A percentile compares a stretch with the other conserved stretches of the same genome.
Conservation (phyloP, 2,797 vertebrate genomes). For the Fistularia commersonii region DNA sequence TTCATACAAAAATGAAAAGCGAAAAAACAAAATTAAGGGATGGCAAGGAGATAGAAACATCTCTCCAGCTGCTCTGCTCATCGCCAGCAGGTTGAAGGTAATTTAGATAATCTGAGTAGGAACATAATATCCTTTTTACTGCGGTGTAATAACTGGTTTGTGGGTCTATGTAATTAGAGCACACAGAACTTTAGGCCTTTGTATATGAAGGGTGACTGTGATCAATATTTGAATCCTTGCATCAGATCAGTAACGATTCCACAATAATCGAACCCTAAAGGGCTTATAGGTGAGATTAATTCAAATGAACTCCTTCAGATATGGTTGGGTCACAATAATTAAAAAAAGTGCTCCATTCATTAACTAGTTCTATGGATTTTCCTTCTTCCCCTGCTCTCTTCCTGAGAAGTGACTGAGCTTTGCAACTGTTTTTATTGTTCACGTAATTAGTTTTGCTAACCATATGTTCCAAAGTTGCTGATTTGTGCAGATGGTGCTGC, state of each 20-base stretch:
- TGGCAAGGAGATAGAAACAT: background rate
- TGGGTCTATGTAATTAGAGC: background rate
- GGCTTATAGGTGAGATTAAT: conserved; percentile 15
- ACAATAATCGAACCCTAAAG: no score
- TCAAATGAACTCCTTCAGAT: conserved; percentile 14
- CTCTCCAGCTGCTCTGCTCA: conserved; percentile 2
- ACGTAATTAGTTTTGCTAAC: conserved; percentile 39
- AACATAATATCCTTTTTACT: conserved; percentile 18
- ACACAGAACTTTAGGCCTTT: background rate
- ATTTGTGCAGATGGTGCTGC: conserved; percentile 23
- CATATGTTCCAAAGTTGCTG: conserved; percentile 32
- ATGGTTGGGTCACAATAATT: conserved; percentile 19
- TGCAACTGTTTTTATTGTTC: conserved; percentile 14
- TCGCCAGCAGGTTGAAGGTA: conserved; percentile 17
- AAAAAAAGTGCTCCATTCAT: conserved; percentile 4
- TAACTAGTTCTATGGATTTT: background rate
- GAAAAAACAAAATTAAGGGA: no score
- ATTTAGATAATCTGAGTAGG: conserved; percentile 6
- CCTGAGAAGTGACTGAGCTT: conserved; percentile 9
- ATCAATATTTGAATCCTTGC: conserved; percentile 26
- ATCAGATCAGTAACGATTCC: conserved; percentile 37
- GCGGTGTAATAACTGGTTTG: conserved; percentile 8
- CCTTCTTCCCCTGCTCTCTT: background rate
- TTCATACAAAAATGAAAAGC: no score
- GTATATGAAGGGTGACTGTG: background rate